Evolutionary conservation across 2,797 vertebrate genomes (phyloP).

Genomic region (Leuciscus waleckii): DNA sequence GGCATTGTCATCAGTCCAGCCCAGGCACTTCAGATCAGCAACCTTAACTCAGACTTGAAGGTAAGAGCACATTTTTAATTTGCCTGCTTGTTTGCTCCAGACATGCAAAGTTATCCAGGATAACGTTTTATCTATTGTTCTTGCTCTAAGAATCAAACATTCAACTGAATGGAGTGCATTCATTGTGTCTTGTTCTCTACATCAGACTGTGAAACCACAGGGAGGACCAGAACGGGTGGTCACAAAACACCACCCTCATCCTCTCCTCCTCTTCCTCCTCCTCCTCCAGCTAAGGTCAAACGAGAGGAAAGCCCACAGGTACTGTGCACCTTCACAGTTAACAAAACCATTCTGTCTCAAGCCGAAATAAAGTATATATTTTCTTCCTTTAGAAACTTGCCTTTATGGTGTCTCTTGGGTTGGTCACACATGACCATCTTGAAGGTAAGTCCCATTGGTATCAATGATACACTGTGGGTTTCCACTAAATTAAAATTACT

Average conservation of each 20-base stretch:
- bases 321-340: slow-evolving; percentile 31
- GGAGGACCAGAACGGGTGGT: slow-evolving; percentile 84
- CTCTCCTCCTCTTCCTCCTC: slow-evolving; percentile 79
- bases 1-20: slow-evolving; percentile 92
- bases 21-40: slow-evolving; percentile 94
- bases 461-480: neutral
- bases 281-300: slow-evolving; percentile 86
- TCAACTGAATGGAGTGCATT: neutral
- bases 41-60: slow-evolving; percentile 91
- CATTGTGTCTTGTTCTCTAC: slow-evolving; percentile 6
- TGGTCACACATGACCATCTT: slow-evolving; percentile 97
- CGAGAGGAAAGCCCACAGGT: slow-evolving; percentile 97
- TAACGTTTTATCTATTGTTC: neutral
- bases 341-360: neutral
- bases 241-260: slow-evolving; percentile 79
- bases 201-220: slow-evolving; percentile 90
- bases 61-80: slow-evolving; percentile 68
- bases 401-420: slow-evolving; percentile 97
- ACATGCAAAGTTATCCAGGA: neutral
- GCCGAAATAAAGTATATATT: neutral
- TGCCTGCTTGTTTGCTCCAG: neutral
- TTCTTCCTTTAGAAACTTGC: slow-evolving; percentile 91
- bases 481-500: slow-evolving; percentile 6
- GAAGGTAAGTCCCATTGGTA: slow-evolving; percentile 82
- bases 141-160: slow-evolving; percentile 3